Base-by-base conservation (phyloP, 2,113 vertebrate species). In the Elgaria multicarinata region DNA sequence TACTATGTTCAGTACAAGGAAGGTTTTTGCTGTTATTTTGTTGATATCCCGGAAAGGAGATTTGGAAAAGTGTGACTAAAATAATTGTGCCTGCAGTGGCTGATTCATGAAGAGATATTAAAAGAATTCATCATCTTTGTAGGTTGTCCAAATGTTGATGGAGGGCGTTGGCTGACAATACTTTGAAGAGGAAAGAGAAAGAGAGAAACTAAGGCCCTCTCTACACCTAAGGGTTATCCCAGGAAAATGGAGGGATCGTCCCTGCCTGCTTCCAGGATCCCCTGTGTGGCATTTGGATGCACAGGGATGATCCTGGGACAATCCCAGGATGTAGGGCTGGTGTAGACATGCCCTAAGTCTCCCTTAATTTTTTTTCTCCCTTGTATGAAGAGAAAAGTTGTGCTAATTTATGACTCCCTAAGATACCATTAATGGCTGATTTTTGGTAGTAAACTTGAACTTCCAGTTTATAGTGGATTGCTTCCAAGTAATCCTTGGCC, bases 91-190 rank as follows among this genome's bases (percentile, higher is more conserved):
- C 91, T 90, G 85, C 36, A 94, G 62, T 85, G 89, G 93, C 91
- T 91, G 94, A 96, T 95, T 95, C 94, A 95, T 93, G 95, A 92
- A 91, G 91, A 93, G 90, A 94, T 95, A 96, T 96, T 94, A 93
- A 93, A 92, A 90, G 94, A 92, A 93, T 95, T 95, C 90, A 87
- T 74, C 94, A 91, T 83, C 79, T 92, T 90, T 91, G 87, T 75
- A 92, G 91, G 92, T 91, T 94, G 92, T 85, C 92, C 93, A 93
- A 93, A 75, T 90, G 91, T 91, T 95, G 80, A 77, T 93, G 91
- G 93, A 91, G 2, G 77, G 87, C 93, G 94, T 89, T 5, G 31
- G 16, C 42, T 69, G 42, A 53, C 75, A 1, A 31, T 69, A 72
- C 26, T 26, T 67, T 72, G 26, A 42, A 42, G 91, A 91, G 87